These are phyloP conservation scores for Drosophila albomicans DNA, from an alignment of 1,140 invertebrate species.

Conservation along the genomic window DNA sequence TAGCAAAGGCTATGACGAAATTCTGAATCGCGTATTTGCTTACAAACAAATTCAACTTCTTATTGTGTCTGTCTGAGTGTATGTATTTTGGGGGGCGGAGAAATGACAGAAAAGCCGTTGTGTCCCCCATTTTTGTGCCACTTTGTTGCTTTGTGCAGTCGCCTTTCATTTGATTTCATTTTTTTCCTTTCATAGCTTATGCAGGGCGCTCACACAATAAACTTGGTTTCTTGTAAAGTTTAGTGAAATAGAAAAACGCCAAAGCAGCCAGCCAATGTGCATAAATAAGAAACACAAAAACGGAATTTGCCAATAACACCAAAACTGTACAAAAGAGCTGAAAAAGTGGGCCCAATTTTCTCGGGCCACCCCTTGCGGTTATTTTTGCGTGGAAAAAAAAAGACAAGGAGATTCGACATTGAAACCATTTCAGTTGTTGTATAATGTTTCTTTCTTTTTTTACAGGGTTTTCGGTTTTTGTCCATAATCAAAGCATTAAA, in stretches of 20 bases:
- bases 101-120: neutral
- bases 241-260: slow-evolving; percentile 76
- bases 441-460: slow-evolving; percentile 56
- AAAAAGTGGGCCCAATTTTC: slow-evolving; percentile 48
- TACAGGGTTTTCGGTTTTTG: slow-evolving; percentile 40
- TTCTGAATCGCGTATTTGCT: slow-evolving; percentile 47
- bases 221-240: slow-evolving; percentile 62
- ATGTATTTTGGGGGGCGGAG: slow-evolving; percentile 5
- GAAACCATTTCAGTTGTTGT: slow-evolving; percentile 62
- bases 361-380: neutral
- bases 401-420: slow-evolving; percentile 32
- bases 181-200: slow-evolving; percentile 16
- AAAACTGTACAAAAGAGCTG: slow-evolving; percentile 27
- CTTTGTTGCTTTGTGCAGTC: slow-evolving; percentile 46
- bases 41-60: slow-evolving; percentile 62
- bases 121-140: slow-evolving; percentile 17
- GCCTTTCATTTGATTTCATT: slow-evolving; percentile 46
- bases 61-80: slow-evolving; percentile 43
- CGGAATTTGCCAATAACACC: slow-evolving; percentile 69
- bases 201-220: slow-evolving; percentile 52
- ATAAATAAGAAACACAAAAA: slow-evolving; percentile 75
- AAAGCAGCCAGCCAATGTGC: slow-evolving; percentile 42
- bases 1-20: slow-evolving; percentile 35
- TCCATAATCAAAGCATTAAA: slow-evolving; percentile 76
- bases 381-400: slow-evolving; percentile 1